Base-by-base conservation (phyloP, 2,888 invertebrate species). In the Anticlea derivata region DNA sequence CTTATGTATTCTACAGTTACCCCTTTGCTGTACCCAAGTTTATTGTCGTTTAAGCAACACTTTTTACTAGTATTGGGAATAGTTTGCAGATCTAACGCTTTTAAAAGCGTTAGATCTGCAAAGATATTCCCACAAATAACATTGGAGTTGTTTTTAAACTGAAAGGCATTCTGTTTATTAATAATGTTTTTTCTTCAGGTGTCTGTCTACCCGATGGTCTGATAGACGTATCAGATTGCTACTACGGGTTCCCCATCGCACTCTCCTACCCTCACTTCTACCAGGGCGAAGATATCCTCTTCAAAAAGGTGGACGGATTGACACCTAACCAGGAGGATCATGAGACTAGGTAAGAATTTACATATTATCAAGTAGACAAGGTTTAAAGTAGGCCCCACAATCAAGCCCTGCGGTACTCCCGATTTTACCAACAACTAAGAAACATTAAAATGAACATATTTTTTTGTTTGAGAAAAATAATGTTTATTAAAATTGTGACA, bases 181-280 rank as follows among this genome's bases (percentile, higher is more conserved):
- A 23, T 20, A 5, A 11, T 4, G 4, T 33, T 7, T 0, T 26
- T 47, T 43, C 31, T 64, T 6, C 77, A 92, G 92, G 91, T 12
- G 85, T 91, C 55, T 97, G 97, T 69, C 87, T 96, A 8, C 94
- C 94, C 1, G 80, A 91, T 24, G 97, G 97, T 4, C 79, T 97
- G 1, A 91, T 96, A 17, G 97, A 97, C 72, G 96, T 97, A 26
- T 93, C 95, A 0, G 95, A 95, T 41, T 97, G 97, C 70, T 97
- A 97, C 83, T 97, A 97, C 70, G 97, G 97, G 0, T 97, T 97
- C 75, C 97, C 97, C 0, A 96, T 97, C 33, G 95, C 96, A 0
- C 86, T 97, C 4, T 97, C 97, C 29, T 96, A 95, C 78, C 97
- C 97, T 0, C 97, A 98, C 77, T 97, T 96, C 78, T 94, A 95